Conservation (phyloP, 2,888 invertebrate species). For the Cosmia trapezina region DNA sequence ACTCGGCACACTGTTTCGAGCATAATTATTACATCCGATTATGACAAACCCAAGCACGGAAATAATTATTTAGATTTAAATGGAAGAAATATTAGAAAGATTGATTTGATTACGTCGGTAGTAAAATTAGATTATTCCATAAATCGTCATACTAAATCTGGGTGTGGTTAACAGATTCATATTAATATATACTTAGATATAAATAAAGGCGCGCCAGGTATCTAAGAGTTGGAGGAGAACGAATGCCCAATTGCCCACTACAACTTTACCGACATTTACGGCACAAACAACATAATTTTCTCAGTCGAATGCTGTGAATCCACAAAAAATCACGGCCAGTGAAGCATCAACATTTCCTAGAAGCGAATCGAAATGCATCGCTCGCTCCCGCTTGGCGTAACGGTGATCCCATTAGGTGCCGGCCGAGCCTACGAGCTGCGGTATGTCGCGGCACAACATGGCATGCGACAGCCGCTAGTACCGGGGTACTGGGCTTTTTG, state of each 20-base stretch:
- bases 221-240: not conserved
- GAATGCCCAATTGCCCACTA: constrained; percentile 1
- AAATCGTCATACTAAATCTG: constrained; percentile 14
- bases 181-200: constrained; percentile 29
- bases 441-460: constrained; percentile 58
- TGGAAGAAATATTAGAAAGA: constrained; percentile 42
- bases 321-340: constrained; percentile 57
- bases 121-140: constrained; percentile 21
- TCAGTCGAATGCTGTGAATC: constrained; percentile 33
- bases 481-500: constrained; percentile 48
- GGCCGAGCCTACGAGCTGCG: constrained; percentile 49
- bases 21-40: constrained; percentile 28
- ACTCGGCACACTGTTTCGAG: constrained; percentile 6
- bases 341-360: constrained; percentile 62
- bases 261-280: constrained; percentile 29
- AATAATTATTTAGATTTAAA: constrained; percentile 37
- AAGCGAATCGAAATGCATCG: constrained; percentile 62
- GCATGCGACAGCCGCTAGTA: constrained; percentile 58
- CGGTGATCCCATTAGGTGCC: constrained; percentile 70
- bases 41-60: constrained; percentile 23
- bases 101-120: constrained; percentile 39
- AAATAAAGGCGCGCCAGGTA: constrained; percentile 13
- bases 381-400: constrained; percentile 67
- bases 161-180: constrained; percentile 32
- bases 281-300: constrained; percentile 50